phyloP scores from a whole-genome alignment of 2,797 vertebrate species.

The Myoxocephalus aenaeus region DNA sequence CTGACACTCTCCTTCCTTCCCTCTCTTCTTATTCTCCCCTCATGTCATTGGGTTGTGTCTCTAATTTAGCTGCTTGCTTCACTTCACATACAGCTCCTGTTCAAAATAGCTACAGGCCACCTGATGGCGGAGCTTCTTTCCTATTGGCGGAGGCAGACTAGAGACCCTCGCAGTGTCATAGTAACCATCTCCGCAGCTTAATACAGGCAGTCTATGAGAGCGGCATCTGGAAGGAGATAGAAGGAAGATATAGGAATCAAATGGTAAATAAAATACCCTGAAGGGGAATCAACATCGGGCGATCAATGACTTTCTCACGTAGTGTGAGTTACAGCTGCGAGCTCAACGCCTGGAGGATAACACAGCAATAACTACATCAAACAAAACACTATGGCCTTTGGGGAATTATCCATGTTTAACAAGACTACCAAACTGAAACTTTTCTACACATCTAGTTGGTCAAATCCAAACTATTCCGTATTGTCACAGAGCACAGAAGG shows the following conservation, averaged over 20 bases:
- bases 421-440: not conserved
- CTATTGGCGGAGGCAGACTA: constrained; percentile 66
- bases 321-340: constrained; percentile 1
- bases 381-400: constrained; percentile 4
- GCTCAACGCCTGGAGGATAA: not conserved
- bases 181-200: constrained; percentile 74
- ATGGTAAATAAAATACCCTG: constrained; percentile 40
- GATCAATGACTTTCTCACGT: constrained; percentile 34
- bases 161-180: constrained; percentile 78
- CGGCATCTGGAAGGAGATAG: constrained; percentile 33
- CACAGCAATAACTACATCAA: constrained; percentile 11
- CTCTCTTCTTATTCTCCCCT: constrained; percentile 20
- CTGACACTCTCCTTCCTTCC: constrained; percentile 7
- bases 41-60: constrained; percentile 69
- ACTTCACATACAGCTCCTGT: constrained; percentile 81
- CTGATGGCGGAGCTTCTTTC: constrained; percentile 64
- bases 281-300: constrained; percentile 19
- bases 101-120: constrained; percentile 83
- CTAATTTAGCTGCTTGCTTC: constrained; percentile 83
- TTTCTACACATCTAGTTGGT: not conserved
- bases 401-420: not conserved
- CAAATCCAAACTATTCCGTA: constrained; percentile 10
- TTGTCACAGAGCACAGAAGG: not conserved
- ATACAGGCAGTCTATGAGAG: constrained; percentile 37
- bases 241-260: constrained; percentile 40